These are phyloP conservation scores for Latrodectus geometricus DNA, from an alignment of 1,140 invertebrate genomes.

Conservation along the genomic window DNA sequence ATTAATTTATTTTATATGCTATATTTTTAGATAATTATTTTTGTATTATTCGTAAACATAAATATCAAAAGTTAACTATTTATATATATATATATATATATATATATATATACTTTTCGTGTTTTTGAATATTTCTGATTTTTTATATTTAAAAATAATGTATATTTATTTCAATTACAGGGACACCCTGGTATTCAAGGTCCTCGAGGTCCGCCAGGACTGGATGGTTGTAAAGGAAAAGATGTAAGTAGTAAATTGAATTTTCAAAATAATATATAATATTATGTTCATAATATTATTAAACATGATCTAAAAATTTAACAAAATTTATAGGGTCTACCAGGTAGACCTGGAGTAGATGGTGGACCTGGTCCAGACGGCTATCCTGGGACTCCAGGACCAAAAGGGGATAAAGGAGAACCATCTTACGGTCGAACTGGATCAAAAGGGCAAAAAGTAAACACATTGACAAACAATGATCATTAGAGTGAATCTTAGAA, in stretches of 20 bases:
- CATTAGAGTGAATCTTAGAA: too few species aligned
- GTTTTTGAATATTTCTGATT: too few species aligned
- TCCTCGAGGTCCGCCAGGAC: constrained; percentile 78
- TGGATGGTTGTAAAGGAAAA: constrained; percentile 94
- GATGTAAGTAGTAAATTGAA: constrained; percentile 72
- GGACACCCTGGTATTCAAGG: constrained; percentile 77
- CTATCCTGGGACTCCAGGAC: constrained; percentile 60
- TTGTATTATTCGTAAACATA: too few species aligned
- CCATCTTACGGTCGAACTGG: constrained; percentile 38
- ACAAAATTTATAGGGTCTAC: constrained; percentile 66
- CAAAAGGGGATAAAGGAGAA: constrained; percentile 63
- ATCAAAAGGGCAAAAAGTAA: constrained; percentile 57
- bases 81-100: too few species aligned
- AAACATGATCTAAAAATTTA: neutral
- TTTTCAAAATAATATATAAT: neutral
- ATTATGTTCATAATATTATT: neutral
- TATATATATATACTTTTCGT: too few species aligned
- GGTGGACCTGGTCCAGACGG: constrained; percentile 54
- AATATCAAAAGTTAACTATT: too few species aligned
- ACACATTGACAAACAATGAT: too few species aligned
- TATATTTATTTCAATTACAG: constrained; percentile 31
- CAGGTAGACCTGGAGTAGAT: constrained; percentile 63
- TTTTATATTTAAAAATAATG: neutral
- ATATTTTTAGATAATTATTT: too few species aligned
- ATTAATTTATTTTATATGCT: too few species aligned